Evolutionary conservation across 2,113 vertebrate species (phyloP).

Genomic region (Saguinus midas): DNA sequence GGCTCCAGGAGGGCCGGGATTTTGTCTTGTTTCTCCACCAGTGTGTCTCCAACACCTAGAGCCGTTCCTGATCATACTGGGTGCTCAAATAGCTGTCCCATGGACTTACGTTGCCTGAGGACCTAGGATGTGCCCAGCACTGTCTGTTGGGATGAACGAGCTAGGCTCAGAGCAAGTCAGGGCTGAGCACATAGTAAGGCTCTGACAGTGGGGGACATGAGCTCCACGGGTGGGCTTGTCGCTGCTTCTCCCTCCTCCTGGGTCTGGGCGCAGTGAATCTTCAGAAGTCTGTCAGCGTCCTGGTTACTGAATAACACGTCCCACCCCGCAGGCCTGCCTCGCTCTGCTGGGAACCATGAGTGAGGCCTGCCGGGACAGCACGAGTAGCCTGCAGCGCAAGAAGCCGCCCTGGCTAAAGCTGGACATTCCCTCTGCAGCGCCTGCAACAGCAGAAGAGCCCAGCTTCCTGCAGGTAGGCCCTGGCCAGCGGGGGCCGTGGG

Average conservation of each 20-base stretch:
- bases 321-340: neutral
- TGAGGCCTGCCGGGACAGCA: conserved; percentile 92
- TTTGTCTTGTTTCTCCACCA: neutral
- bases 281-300: neutral
- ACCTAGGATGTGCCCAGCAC: fast-evolving
- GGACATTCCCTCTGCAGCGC: conserved; percentile 91
- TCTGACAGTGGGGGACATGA: fast-evolving
- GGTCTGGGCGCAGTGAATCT: neutral
- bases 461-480: conserved; percentile 88
- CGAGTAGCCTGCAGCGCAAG: conserved; percentile 97
- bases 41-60: neutral
- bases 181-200: neutral
- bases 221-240: too few relatives aligned
- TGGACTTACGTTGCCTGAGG: neutral
- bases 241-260: neutral
- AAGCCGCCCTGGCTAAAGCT: conserved; percentile 97
- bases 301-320: neutral
- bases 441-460: conserved; percentile 84
- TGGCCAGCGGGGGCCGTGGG: neutral
- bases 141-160: neutral
- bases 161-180: neutral
- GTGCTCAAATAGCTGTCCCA: neutral
- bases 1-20: neutral
- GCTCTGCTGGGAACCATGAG: conserved; percentile 87
- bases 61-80: neutral